Percentiles rank a stretch among this genome's conserved stretches.
phyloP scores from a whole-genome alignment of 2,888 invertebrate species.

The Stramonita haemastoma region DNA sequence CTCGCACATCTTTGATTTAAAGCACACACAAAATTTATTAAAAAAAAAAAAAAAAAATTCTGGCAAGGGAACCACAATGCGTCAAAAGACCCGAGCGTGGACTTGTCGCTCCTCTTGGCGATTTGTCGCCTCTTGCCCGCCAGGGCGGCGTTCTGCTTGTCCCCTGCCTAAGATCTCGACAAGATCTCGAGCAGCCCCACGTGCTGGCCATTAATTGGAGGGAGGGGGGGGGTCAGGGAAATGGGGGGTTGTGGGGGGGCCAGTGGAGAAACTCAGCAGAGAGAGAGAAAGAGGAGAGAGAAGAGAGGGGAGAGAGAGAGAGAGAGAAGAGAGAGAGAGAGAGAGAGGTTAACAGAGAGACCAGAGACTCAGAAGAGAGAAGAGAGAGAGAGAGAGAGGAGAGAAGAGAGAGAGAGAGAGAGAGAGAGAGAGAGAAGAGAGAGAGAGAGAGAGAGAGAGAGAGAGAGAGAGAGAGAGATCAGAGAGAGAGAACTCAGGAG shows the following conservation, averaged over 20 bases:
- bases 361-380: not conserved
- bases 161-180: not conserved
- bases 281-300: not conserved
- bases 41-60: not conserved
- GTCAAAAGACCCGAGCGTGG: constrained; percentile 28
- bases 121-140: constrained; percentile 10
- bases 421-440: not conserved
- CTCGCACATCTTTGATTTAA: not conserved
- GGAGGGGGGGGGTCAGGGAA: not conserved
- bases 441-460: not conserved
- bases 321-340: not conserved
- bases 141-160: not conserved
- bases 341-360: not conserved
- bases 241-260: not conserved
- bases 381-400: not conserved
- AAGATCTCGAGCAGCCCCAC: constrained; percentile 26
- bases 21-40: not conserved
- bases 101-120: constrained; percentile 27
- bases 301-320: not conserved
- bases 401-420: not conserved
- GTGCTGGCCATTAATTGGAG: constrained; percentile 17
- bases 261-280: not conserved
- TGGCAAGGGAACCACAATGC: not conserved
- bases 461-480: not conserved
- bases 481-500: not conserved